Evolutionary conservation across 1,140 invertebrate genomes (phyloP), one percentile per base, ranked within the genome.

Genomic region (Drosophila nigrodunni): DNA sequence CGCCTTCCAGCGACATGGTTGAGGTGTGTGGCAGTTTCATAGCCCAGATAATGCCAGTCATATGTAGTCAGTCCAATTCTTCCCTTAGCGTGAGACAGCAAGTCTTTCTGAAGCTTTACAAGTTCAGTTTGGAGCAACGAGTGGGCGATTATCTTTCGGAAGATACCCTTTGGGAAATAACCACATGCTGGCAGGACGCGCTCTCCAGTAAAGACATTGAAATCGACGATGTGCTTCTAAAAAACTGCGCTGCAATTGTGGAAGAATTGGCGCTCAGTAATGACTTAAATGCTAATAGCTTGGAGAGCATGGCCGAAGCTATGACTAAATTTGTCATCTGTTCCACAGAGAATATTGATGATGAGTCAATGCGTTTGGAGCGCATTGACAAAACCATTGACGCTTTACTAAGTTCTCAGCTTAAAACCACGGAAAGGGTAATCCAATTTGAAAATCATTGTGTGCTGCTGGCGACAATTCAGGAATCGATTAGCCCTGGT

Each of bases 121-220:
- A 81, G 64, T 91, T 94, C n/a, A 93, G 90, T 35, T 91, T 93
- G 71, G 83, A 89, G 65, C 78, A 88, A 25, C 66, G 61, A 7
- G 57, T 71, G 2, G 77, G 74, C 8, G 81, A 94, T 61, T 83
- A 83, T 64, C 67, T 94, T 7, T 93, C 93, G 0, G 81, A 92
- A 41, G 93, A 94, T 68, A 94, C 93, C 7, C 74, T 94, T 25
- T 93, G 92, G 92, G 93, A 94, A 80, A 85, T 93, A 5, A 93
- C 93, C 13, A 93, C 93, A n/a, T 93, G 93, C 39, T 94, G 94
- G 94, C 93, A 94, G 82, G 93, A 94, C 91, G 92, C 92, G n/a
- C 57, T 94, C 11, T 93, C 90, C 4, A 91, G 88, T 65, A 78
- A 91, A 15, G 85, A 92, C 46, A 92, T 90, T 5, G 67, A 82